Base-by-base conservation (phyloP, 1,140 invertebrate species). In the Drosophila ercepeae region DNA sequence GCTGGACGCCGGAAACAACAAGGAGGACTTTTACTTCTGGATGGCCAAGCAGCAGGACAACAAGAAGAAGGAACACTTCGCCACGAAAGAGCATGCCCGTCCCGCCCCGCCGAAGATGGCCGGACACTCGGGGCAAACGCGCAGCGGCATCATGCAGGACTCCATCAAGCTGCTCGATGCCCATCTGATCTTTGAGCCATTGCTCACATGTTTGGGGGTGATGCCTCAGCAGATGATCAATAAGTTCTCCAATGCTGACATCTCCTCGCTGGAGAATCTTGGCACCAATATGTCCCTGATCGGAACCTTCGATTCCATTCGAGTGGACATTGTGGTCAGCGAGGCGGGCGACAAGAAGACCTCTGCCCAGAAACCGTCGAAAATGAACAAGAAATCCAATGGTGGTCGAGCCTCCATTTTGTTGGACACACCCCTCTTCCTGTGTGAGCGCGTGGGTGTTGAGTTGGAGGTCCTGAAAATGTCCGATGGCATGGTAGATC, bases 21-120 rank as follows among this genome's bases (percentile, higher is more conserved):
- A 94, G n/a, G 96, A 98, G 90, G 96, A 97, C 92, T 92, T 99
- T 29, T 98, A 98, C 88, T 96, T 95, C 64, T 98, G 97, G 97
- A 98, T 98, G 97, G 96, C 96, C 0, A 96, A 97, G 81, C 97
- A 98, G 76, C 96, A 98, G 89, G 94, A 95, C 65, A 93, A 92
- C 16, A 93, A 93, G 91, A 84, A 91, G 71, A 86, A 92, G 91
- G 88, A 84, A 1, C 73, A 83, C 21, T 50, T 59, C 3, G 41
- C 71, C 14, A 79, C 79, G 3, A 86, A 89, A 21, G 83, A 91
- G 29, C 63, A 83, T 9, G 63, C 75, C 2, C 68, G 89, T 0
- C 86, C 89, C 0, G 67, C 51, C 18, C 88, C 88, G 1, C 61
- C 72, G 0, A 91, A 91, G 36, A 19, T 89, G 8, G 61, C 65